Base-by-base conservation (phyloP, 2,113 vertebrate genomes). In the Columba livia region DNA sequence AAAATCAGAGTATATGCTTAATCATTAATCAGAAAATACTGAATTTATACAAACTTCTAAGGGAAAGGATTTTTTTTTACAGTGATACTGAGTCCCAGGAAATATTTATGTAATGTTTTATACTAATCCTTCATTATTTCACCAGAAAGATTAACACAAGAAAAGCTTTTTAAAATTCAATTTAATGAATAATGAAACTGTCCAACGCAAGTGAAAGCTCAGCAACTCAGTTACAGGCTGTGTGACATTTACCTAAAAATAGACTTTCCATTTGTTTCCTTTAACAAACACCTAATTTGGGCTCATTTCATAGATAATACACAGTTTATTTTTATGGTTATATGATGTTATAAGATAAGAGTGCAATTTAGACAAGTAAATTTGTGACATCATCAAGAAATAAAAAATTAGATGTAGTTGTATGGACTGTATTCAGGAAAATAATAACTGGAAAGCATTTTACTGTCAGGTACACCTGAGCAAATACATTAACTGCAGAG, bases 141-240 rank as follows among this genome's bases (percentile, higher is more conserved):
- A 89, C 23, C 7, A 53, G 48, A 88, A 79, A 90, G 36, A 93
- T 93, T 86, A 95, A 84, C 69, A 71, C 8, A 78, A 34, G 26
- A 78, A 86, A 92, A 90, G 34, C 57, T 79, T 91, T 89, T 79
- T 67, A 69, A 56, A 94, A 82, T 91, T 80, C 53, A 78, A 54
- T 86, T 70, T 82, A 81, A 90, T 89, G 53, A 95, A 94, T 94
- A 94, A 94, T 91, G 80, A 91, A 95, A 94, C 34, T 60, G 65
- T 72, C 70, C 65, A 79, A 84, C 34, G 51, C 47, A 95, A 89
- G 53, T 89, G 73, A 96, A 95, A 93, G 70, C 83, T 89, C 79
- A 95, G 91, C 85, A 95, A 84, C 77, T 93, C 61, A 48, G 89
- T 80, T 88, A 92, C 67, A 86, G 61, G 15, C 48, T 56, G 6